Evolutionary conservation across 2,797 vertebrate species (phyloP), one percentile per base, ranked within the genome.

Genomic region (Gallinago nigripennis): DNA sequence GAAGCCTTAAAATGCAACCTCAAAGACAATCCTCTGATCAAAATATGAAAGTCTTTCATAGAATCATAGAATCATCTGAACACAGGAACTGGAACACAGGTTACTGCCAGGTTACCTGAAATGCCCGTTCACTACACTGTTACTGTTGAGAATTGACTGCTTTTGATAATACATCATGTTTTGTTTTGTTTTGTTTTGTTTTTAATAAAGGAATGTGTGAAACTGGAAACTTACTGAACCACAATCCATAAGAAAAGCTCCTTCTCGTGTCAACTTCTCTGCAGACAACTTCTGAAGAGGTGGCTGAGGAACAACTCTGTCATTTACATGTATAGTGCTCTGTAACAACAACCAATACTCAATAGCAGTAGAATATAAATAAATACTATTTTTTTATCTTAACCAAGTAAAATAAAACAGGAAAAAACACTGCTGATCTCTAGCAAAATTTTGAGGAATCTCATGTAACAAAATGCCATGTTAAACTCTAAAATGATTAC

Each of bases 161-260:
- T 89, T 93, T 90, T 51, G 82, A 11, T 46, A 93, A 83, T 30
- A 24, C 3, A 87, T 20, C 10, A 39, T 24, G 11, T 9, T 28
- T 12, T 31, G 37, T 37, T 37, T 37, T 37, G 37, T 15, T 3
- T 9, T 37, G 37, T 37, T 37, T 37, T 37, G 33, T 16, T 53
- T 53, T 35, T 12, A 45, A 43, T 24, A 70, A 35, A 53, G 7
- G 27, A 66, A 58, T 1, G 3, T 27, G 24, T n/a, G 16, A 87
- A 85, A 75, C 16, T 31, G n/a, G 7, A 54, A 68, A 95, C 98
- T 98, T 97, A 99, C 99, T 21, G 97, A 98, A 92, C 99, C 99
- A 96, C 99, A 99, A 92, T 99, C 99, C 99, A 99, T 98, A 86
- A 99, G 98, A 97, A 99, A 99, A 53, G 99, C 99, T 50, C 99